phyloP scores from a whole-genome alignment of 2,113 vertebrate genomes.

The Tragelaphus strepsiceros region DNA sequence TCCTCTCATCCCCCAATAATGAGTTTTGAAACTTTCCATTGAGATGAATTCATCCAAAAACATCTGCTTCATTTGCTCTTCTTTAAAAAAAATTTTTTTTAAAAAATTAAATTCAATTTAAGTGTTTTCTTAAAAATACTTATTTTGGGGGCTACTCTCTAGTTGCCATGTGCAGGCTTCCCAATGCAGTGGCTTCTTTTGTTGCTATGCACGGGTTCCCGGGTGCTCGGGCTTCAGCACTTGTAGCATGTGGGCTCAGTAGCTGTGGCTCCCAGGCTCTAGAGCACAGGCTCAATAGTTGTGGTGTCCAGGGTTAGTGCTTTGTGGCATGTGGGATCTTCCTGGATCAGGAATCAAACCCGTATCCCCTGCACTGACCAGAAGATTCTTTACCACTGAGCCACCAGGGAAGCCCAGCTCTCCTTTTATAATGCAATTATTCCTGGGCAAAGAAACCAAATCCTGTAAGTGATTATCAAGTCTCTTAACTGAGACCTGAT shows the following conservation, averaged over 20 bases:
- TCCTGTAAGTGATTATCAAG: not conserved
- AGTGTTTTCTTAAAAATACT: not conserved
- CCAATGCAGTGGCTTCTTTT: not conserved
- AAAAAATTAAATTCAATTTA: not conserved
- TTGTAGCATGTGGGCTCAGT: fast-evolving
- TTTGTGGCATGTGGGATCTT: not conserved
- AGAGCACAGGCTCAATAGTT: not conserved
- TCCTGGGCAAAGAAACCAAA: not conserved
- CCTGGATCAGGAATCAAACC: not conserved
- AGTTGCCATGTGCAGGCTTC: not conserved
- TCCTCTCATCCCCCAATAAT: not conserved
- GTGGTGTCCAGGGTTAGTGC: not conserved
- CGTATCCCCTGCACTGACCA: not conserved
- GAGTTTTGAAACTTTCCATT: not conserved
- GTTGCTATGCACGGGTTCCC: not conserved
- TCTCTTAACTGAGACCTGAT: not conserved
- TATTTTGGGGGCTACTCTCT: not conserved
- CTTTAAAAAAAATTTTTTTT: not conserved
- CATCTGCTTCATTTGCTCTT: not conserved
- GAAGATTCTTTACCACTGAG: not conserved
- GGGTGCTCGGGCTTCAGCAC: not conserved
- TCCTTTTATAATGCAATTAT: not conserved
- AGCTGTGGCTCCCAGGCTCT: not conserved
- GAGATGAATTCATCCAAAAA: not conserved
- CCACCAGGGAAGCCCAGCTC: not conserved